These are phyloP conservation scores for Drosophila rufa DNA, from an alignment of 1,140 invertebrate genomes.

Conservation along the genomic window DNA sequence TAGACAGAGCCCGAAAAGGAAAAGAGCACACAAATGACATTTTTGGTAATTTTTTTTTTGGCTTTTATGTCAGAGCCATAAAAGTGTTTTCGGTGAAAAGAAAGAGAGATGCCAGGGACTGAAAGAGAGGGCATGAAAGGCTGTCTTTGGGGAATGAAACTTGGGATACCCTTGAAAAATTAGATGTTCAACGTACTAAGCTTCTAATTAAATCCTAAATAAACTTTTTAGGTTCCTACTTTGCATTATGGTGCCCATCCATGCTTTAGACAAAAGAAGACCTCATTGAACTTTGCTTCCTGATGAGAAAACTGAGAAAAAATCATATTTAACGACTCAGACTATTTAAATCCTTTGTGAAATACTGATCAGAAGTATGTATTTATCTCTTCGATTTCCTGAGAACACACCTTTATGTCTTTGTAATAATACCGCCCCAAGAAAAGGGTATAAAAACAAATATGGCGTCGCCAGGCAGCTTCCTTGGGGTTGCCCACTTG, in stretches of 20 bases:
- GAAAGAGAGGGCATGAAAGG: not conserved
- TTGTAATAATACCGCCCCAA: not conserved
- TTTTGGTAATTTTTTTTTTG: constrained; percentile 52
- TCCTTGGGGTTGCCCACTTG: constrained; percentile 72
- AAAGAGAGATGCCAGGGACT: not conserved
- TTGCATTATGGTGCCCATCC: too few relatives aligned
- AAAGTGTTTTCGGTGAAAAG: constrained; percentile 48
- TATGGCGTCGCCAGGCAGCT: constrained; percentile 60
- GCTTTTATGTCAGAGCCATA: constrained; percentile 73
- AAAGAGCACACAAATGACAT: constrained; percentile 52
- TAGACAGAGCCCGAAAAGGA: constrained; percentile 5
- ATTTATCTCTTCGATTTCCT: too few relatives aligned
- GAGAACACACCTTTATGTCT: not conserved
- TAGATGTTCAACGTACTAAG: too few relatives aligned
- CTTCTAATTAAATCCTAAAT: too few relatives aligned
- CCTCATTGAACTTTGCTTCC: too few relatives aligned
- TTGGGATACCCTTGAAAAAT: not conserved
- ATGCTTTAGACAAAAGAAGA: too few relatives aligned
- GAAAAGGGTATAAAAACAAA: constrained; percentile 55
- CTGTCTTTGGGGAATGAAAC: not conserved
- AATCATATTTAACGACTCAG: too few relatives aligned
- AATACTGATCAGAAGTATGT: too few relatives aligned
- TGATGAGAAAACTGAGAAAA: too few relatives aligned
- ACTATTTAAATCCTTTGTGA: too few relatives aligned
- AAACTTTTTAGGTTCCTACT: too few relatives aligned